Evolutionary conservation across 2,888 invertebrate species (phyloP), one percentile per base, ranked within the genome.

Genomic region (Crematogaster levior): DNA sequence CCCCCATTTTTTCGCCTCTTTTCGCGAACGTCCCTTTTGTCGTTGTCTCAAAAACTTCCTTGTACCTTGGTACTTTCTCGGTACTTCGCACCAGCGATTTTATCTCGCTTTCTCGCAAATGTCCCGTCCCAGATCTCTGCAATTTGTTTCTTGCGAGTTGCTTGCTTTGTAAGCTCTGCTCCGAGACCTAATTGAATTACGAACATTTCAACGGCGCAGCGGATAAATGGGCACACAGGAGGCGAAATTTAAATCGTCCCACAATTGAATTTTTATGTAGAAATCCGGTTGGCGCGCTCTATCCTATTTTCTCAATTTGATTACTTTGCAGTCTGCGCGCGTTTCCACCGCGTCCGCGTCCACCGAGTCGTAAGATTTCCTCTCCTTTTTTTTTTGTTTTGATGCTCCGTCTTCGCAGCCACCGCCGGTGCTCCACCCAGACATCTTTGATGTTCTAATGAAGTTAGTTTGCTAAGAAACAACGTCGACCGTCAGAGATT

Each of bases 391-490:
- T 63, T 84, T 82, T 84, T 61, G 77, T 85, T 84, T 77, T 73
- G 34, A 86, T 86, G 61, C 56, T 40, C 30, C 18, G 30, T 72
- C 56, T 34, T 37, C 43, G 21, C 6, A 27, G 37, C 34, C 63
- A n/a, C 72, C 43, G 37, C 83, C 66, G 30, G 10, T 58, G 63
- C 73, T 30, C 65, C 51, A 34, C 51, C 63, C 58, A 61, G 74
- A 5, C 85, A 86, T 86, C 90, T 91, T 90, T 91, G 90, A 91
- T 88, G 88, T 87, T 80, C 84, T 88, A 90, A 90, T 81, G 87
- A 91, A 89, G 88, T 90, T 88, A 89, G 87, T 88, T 87, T 74
- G 65, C 85, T 84, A 88, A 88, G 90, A 89, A 90, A 89, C 85
- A 89, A 80, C 85, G 81, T 77, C 83, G 84, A 80, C 86, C 68